These are phyloP conservation scores for Acanthisitta chloris DNA, from an alignment of 2,113 vertebrate species.

Conservation along the genomic window DNA sequence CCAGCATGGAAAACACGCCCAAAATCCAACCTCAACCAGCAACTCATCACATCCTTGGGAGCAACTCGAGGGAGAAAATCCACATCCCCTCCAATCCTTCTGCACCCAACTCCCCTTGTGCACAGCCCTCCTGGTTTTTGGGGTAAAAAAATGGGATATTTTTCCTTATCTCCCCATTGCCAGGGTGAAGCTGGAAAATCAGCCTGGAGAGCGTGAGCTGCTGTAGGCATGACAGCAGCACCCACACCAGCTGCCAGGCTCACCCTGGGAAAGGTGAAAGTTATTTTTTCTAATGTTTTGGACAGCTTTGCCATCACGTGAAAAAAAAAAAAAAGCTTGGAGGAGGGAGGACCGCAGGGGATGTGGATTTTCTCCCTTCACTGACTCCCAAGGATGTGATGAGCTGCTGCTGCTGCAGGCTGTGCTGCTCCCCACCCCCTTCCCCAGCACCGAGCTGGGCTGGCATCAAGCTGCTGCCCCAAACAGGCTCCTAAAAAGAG, in stretches of 20 bases:
- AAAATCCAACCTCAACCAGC: background rate
- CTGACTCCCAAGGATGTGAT: background rate
- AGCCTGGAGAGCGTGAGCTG: rapidly evolving
- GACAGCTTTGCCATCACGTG: background rate
- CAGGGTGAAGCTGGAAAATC: background rate
- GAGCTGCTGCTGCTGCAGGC: background rate
- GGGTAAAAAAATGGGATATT: rapidly evolving
- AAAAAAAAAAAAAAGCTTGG: too few relatives aligned
- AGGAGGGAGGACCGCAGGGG: background rate
- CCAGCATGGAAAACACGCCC: background rate
- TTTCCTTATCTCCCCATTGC: rapidly evolving
- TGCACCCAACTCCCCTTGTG: background rate
- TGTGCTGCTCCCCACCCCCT: background rate
- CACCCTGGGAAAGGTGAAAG: background rate
- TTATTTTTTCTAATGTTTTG: background rate
- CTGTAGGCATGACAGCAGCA: rapidly evolving
- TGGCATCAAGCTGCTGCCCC: background rate
- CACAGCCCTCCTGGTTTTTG: rapidly evolving
- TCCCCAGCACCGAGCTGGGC: rapidly evolving
- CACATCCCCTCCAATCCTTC: too few relatives aligned
- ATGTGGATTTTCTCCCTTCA: background rate
- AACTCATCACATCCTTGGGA: too few relatives aligned
- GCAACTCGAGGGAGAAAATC: too few relatives aligned
- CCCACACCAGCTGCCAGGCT: background rate
- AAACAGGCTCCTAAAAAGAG: background rate